Conservation (phyloP, 2,797 vertebrate species). For the Lutjanus campechanus region DNA sequence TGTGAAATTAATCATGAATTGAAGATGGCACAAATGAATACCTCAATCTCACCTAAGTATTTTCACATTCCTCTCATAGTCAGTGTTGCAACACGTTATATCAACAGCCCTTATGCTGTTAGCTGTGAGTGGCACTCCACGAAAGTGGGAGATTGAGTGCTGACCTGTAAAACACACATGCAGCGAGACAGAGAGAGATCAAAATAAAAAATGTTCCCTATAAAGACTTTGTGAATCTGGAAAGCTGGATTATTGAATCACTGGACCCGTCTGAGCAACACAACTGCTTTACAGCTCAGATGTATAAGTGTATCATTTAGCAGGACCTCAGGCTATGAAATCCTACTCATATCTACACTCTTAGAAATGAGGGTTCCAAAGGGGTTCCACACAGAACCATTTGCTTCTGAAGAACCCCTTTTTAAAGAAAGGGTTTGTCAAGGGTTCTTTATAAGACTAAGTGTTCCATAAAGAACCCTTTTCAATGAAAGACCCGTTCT, state of each 20-base stretch:
- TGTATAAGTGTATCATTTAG: slow-evolving; percentile 50
- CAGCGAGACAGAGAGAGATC: slow-evolving; percentile 11
- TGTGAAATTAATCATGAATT: slow-evolving; percentile 54
- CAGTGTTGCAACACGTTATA: slow-evolving; percentile 17
- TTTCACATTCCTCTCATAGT: slow-evolving; percentile 22
- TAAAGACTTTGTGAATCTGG: slow-evolving; percentile 7
- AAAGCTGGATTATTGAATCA: slow-evolving; percentile 21
- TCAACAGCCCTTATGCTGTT: slow-evolving; percentile 23
- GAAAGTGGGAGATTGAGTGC: slow-evolving; percentile 17
- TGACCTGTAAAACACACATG: slow-evolving; percentile 5
- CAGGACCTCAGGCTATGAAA: slow-evolving; percentile 41
- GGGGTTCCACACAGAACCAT: no score
- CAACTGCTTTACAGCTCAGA: slow-evolving; percentile 17
- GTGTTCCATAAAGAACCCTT: no score
- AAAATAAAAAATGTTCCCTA: slow-evolving; percentile 14
- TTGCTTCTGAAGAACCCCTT: no score
- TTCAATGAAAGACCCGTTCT: no score
- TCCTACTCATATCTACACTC: slow-evolving; percentile 14
- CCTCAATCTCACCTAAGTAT: slow-evolving; percentile 33
- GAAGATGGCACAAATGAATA: slow-evolving; percentile 44
- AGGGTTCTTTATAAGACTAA: no score
- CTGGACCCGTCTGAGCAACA: slow-evolving; percentile 4
- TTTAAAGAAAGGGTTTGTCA: no score
- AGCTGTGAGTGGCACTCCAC: slow-evolving; percentile 28
- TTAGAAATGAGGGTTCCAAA: no score